Evolutionary conservation across 2,888 invertebrate genomes (phyloP).

Genomic region (Coleophora deauratella): DNA sequence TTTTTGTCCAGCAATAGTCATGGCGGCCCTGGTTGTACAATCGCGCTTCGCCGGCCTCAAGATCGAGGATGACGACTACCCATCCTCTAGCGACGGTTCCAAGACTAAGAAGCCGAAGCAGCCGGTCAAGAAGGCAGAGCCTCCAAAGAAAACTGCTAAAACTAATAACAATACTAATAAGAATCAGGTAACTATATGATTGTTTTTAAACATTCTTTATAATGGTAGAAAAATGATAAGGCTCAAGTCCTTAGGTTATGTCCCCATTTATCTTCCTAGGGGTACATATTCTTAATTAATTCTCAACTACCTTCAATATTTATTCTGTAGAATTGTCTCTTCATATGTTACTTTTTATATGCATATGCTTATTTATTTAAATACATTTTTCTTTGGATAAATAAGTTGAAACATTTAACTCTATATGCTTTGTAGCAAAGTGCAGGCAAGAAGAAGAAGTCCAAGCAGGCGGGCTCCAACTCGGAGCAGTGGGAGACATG

Average conservation of each 20-base stretch:
- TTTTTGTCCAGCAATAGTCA: slow-evolving; percentile 26
- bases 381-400: too few relatives aligned
- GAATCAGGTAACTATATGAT: slow-evolving; percentile 27
- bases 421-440: slow-evolving; percentile 18
- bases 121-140: slow-evolving; percentile 43
- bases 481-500: slow-evolving; percentile 82
- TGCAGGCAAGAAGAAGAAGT: slow-evolving; percentile 57
- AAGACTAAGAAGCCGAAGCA: slow-evolving; percentile 57
- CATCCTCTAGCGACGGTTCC: slow-evolving; percentile 37
- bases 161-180: slow-evolving; percentile 26
- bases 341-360: too few relatives aligned
- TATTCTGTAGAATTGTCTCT: too few relatives aligned
- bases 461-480: slow-evolving; percentile 50
- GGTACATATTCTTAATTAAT: too few relatives aligned
- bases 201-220: too few relatives aligned
- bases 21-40: slow-evolving; percentile 79
- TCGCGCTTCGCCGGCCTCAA: slow-evolving; percentile 84
- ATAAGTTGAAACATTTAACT: too few relatives aligned
- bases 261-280: too few relatives aligned
- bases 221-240: too few relatives aligned
- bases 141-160: slow-evolving; percentile 36
- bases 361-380: too few relatives aligned
- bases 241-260: too few relatives aligned
- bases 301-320: too few relatives aligned
- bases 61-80: slow-evolving; percentile 80